Percentiles rank a stretch among this genome's conserved stretches.
These are phyloP conservation scores for Tipula vernalis DNA, from an alignment of 2,888 invertebrate genomes.

Conservation along the genomic window DNA sequence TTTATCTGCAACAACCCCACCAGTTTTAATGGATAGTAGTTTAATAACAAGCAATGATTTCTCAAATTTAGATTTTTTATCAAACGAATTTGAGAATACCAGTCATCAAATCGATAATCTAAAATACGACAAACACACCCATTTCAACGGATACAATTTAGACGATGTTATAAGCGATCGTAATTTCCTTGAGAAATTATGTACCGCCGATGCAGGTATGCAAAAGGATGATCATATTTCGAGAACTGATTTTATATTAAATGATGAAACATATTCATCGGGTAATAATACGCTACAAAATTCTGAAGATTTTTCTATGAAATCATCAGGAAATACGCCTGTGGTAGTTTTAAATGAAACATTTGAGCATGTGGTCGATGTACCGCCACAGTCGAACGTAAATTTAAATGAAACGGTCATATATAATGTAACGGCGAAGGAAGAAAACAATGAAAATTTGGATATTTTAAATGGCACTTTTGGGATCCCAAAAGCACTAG, in stretches of 20 bases:
- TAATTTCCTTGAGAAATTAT: slow-evolving; percentile 29
- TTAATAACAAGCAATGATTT: slow-evolving; percentile 35
- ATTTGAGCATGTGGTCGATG: background rate
- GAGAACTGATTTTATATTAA: slow-evolving; percentile 23
- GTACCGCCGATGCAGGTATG: slow-evolving; percentile 30
- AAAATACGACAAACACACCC: background rate
- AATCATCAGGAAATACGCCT: background rate
- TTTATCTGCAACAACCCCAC: slow-evolving; percentile 33
- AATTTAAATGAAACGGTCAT: background rate
- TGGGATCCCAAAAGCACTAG: background rate
- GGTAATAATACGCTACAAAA: slow-evolving; percentile 33
- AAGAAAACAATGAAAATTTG: slow-evolving; percentile 16
- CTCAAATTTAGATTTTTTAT: slow-evolving; percentile 19
- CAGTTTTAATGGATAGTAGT: slow-evolving; percentile 31
- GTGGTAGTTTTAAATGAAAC: background rate
- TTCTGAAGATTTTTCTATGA: slow-evolving; percentile 18
- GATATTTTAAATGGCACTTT: slow-evolving; percentile 16
- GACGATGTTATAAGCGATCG: slow-evolving; percentile 32
- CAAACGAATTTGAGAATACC: slow-evolving; percentile 13
- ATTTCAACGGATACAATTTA: slow-evolving; percentile 26
- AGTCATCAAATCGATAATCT: background rate
- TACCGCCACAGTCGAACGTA: background rate
- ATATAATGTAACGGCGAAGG: slow-evolving; percentile 13
- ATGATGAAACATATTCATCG: slow-evolving; percentile 17
- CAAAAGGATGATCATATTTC: slow-evolving; percentile 31